phyloP scores from a whole-genome alignment of 1,140 invertebrate species.

The Euura saliciscinereae region DNA sequence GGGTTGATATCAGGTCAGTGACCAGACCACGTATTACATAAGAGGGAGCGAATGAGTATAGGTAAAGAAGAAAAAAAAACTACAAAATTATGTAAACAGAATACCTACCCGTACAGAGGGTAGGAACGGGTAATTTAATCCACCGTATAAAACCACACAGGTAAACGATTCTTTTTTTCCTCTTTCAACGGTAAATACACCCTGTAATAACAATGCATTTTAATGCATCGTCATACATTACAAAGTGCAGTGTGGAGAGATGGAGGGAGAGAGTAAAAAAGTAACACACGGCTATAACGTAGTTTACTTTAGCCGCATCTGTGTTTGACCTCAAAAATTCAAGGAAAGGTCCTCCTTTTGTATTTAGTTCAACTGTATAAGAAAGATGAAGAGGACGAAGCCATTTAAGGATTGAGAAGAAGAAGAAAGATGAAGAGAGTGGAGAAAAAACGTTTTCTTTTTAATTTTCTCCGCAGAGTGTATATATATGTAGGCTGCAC shows the following conservation, averaged over 20 bases:
- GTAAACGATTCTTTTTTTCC: background rate
- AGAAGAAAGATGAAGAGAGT: no score
- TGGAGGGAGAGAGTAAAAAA: no score
- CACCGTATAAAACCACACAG: background rate
- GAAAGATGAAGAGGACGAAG: no score
- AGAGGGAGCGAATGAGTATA: background rate
- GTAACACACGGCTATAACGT: background rate
- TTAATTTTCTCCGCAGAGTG: no score
- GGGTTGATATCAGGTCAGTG: background rate
- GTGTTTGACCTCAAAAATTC: no score
- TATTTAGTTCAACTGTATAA: no score
- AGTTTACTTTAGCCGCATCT: background rate
- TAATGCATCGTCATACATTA: background rate
- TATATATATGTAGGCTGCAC: no score
- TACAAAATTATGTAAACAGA: background rate
- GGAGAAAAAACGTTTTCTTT: no score
- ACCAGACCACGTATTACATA: background rate
- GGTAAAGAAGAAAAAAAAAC: background rate
- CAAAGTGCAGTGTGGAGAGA: background rate
- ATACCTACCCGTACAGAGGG: background rate
- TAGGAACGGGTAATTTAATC: background rate
- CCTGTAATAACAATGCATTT: background rate
- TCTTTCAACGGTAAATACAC: background rate
- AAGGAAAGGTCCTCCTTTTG: no score
- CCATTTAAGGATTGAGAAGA: no score